phyloP scores from a whole-genome alignment of 1,140 invertebrate genomes.

The Drosophila arawakana region DNA sequence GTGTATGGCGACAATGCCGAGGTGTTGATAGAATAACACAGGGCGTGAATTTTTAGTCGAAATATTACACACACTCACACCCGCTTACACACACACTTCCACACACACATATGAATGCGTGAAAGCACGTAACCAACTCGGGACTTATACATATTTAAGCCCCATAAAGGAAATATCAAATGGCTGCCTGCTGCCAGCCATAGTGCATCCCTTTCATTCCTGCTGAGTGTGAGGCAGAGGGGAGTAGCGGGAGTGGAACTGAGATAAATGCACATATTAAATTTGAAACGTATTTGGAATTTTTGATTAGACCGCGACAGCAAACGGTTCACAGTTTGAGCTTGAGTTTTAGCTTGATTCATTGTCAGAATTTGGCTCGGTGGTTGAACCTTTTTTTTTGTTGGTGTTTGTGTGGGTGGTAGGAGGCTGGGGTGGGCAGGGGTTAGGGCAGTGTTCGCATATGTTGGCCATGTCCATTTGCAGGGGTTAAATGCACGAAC shows the following conservation, averaged over 20 bases:
- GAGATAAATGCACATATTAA: constrained; percentile 80
- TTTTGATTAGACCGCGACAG: constrained; percentile 71
- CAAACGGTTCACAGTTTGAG: constrained; percentile 13
- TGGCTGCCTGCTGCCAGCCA: constrained; percentile 42
- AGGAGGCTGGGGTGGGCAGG: neutral
- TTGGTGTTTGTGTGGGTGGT: too few relatives aligned
- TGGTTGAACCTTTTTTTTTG: constrained; percentile 15
- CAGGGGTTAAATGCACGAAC: constrained; percentile 51
- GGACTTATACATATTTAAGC: constrained; percentile 82
- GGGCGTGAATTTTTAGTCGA: constrained; percentile 79
- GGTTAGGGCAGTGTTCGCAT: constrained; percentile 17
- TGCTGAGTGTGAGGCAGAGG: neutral
- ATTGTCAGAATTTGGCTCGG: constrained; percentile 14
- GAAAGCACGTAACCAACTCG: constrained; percentile 58
- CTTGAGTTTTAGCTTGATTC: constrained; percentile 14
- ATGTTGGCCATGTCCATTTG: constrained; percentile 32
- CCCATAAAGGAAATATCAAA: constrained; percentile 77
- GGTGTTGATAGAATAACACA: constrained; percentile 81
- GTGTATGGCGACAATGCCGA: constrained; percentile 69
- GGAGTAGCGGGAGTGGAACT: neutral
- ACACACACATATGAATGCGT: constrained; percentile 15
- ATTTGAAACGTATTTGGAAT: constrained; percentile 83
- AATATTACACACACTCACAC: constrained; percentile 58
- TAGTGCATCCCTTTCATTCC: constrained; percentile 37
- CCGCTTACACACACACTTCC: constrained; percentile 31